Conservation (phyloP, 2,113 vertebrate genomes). For the Conger conger region DNA sequence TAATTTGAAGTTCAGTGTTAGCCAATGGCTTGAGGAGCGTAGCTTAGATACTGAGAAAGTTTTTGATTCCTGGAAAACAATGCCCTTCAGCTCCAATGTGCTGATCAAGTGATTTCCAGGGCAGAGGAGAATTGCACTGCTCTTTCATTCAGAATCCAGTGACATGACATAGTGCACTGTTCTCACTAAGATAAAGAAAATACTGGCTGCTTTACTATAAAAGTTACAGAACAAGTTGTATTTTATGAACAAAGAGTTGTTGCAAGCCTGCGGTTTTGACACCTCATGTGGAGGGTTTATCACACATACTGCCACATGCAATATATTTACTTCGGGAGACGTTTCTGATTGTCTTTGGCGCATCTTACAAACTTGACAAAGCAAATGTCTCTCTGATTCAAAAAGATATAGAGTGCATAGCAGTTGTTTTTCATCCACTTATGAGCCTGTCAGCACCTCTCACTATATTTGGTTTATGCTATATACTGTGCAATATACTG, state of each 20-base stretch:
- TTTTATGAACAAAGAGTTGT: background rate
- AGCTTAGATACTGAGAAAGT: background rate
- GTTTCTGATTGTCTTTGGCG: background rate
- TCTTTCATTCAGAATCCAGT: background rate
- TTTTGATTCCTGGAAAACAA: background rate
- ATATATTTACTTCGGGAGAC: background rate
- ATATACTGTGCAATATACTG: background rate
- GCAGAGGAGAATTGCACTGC: slow-evolving; percentile 6
- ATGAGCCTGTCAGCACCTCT: background rate
- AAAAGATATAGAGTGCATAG: background rate
- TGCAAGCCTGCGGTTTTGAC: background rate
- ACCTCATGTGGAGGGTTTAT: background rate
- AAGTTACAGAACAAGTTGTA: background rate
- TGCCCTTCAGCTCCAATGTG: slow-evolving; percentile 1
- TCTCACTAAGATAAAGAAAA: background rate
- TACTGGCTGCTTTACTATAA: slow-evolving; percentile 3
- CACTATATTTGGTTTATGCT: background rate
- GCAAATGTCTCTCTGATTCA: background rate
- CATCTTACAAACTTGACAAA: background rate
- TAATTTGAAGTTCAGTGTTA: background rate
- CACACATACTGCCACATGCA: background rate
- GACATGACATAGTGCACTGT: slow-evolving; percentile 1
- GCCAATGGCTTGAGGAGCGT: background rate
- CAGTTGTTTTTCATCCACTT: background rate
- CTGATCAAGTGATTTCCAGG: slow-evolving; percentile 6